Percentiles rank a stretch among this genome's conserved stretches.
phyloP scores from a whole-genome alignment of 2,888 invertebrate genomes.

The Pardosa pseudoannulata region DNA sequence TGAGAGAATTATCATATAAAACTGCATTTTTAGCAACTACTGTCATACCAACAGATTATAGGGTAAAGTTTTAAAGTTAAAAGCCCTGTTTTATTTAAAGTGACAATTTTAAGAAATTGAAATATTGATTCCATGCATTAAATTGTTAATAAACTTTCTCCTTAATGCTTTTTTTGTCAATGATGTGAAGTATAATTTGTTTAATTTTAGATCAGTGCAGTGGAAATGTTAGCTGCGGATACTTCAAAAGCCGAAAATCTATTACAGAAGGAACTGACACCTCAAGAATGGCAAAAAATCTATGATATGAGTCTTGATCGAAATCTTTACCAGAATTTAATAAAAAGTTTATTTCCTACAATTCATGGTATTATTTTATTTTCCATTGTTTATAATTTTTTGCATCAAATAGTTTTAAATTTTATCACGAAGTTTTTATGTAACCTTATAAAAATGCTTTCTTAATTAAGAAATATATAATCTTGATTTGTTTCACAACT shows the following conservation, averaged over 20 bases:
- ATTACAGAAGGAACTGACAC: slow-evolving; percentile 94
- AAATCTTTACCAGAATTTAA: slow-evolving; percentile 90
- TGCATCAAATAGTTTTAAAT: too few species aligned
- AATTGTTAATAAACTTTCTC: too few species aligned
- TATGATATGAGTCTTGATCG: slow-evolving; percentile 98
- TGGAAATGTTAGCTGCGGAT: slow-evolving; percentile 92
- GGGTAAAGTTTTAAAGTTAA: slow-evolving; percentile 80
- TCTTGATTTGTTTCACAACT: too few species aligned
- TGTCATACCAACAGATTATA: slow-evolving; percentile 89
- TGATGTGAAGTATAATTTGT: too few species aligned
- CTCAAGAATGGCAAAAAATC: slow-evolving; percentile 92
- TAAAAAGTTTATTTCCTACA: slow-evolving; percentile 94
- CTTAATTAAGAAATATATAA: too few species aligned
- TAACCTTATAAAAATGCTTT: too few species aligned
- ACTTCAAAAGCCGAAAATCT: slow-evolving; percentile 77
- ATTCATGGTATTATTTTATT: slow-evolving; percentile 84
- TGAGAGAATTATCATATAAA: slow-evolving; percentile 89
- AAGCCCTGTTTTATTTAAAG: too few species aligned
- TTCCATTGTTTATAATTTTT: neutral
- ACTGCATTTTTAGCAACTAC: slow-evolving; percentile 96
- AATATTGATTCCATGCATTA: too few species aligned
- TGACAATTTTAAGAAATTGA: too few species aligned
- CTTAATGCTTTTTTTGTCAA: too few species aligned
- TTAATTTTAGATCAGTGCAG: slow-evolving; percentile 57
- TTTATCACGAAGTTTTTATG: too few species aligned